These are phyloP conservation scores for Alectura lathami DNA, from an alignment of 2,113 vertebrate genomes.

Conservation along the genomic window DNA sequence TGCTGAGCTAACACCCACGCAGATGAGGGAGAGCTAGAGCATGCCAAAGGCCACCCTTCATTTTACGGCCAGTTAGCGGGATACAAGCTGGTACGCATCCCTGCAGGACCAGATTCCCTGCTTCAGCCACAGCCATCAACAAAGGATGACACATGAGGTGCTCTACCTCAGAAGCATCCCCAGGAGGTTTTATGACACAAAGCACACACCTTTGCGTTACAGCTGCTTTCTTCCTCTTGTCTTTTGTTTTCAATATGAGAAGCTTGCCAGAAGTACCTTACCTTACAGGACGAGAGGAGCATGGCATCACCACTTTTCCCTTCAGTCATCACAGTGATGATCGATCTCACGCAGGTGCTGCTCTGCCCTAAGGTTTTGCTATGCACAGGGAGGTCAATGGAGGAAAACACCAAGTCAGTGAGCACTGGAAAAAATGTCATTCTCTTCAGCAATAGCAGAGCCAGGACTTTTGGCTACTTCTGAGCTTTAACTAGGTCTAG, in stretches of 20 bases:
- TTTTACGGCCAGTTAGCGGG: not conserved
- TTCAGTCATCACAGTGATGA: not conserved
- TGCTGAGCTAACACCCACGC: not conserved
- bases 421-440: not conserved
- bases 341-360: not conserved
- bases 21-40: not conserved
- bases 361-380: not conserved
- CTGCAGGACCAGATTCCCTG: conserved; percentile 9
- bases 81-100: not conserved
- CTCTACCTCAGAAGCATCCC: not conserved
- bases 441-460: not conserved
- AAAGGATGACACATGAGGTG: not conserved
- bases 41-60: conserved; percentile 7
- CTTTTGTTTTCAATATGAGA: not conserved
- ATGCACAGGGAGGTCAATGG: not conserved
- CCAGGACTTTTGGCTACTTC: not conserved
- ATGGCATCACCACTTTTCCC: not conserved
- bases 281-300: not conserved
- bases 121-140: not conserved
- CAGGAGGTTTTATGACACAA: not conserved
- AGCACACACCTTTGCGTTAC: rapidly evolving
- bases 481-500: not conserved
- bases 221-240: not conserved
- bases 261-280: not conserved
- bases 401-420: not conserved